A percentile compares a stretch with the other conserved stretches of the same genome.
Evolutionary conservation across 2,888 invertebrate species (phyloP).

Genomic region (Lepeophtheirus nordmannii): DNA sequence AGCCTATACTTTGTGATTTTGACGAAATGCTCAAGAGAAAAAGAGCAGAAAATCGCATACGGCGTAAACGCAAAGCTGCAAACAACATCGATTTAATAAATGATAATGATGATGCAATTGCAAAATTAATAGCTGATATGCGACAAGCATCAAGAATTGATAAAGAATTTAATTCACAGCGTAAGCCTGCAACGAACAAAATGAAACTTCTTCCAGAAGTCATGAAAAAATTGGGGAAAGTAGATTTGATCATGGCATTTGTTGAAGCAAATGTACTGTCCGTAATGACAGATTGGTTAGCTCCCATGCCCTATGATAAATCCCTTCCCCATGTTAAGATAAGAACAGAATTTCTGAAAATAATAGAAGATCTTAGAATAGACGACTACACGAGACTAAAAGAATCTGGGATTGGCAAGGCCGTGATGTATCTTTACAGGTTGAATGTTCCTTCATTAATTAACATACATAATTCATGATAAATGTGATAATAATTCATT

Average conservation of each 20-base stretch:
- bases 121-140: constrained; percentile 69
- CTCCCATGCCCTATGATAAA: constrained; percentile 82
- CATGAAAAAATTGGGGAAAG: constrained; percentile 80
- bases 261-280: constrained; percentile 84
- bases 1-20: constrained; percentile 58
- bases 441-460: too few relatives aligned
- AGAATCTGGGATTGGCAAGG: constrained; percentile 93
- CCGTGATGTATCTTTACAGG: constrained; percentile 88
- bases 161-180: constrained; percentile 61
- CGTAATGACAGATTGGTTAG: constrained; percentile 89
- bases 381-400: constrained; percentile 77
- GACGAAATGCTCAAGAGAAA: constrained; percentile 76
- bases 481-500: neutral
- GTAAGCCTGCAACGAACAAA: constrained; percentile 78
- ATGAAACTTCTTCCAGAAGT: constrained; percentile 75
- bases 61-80: constrained; percentile 50
- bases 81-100: constrained; percentile 91
- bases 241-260: constrained; percentile 85
- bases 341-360: constrained; percentile 41
- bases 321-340: constrained; percentile 88
- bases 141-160: constrained; percentile 75
- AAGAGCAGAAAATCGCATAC: constrained; percentile 57
- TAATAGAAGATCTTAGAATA: constrained; percentile 68
- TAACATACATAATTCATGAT: neutral
- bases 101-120: constrained; percentile 94